These are phyloP conservation scores for Craniophora ligustri DNA, from an alignment of 2,888 invertebrate genomes.

Conservation along the genomic window DNA sequence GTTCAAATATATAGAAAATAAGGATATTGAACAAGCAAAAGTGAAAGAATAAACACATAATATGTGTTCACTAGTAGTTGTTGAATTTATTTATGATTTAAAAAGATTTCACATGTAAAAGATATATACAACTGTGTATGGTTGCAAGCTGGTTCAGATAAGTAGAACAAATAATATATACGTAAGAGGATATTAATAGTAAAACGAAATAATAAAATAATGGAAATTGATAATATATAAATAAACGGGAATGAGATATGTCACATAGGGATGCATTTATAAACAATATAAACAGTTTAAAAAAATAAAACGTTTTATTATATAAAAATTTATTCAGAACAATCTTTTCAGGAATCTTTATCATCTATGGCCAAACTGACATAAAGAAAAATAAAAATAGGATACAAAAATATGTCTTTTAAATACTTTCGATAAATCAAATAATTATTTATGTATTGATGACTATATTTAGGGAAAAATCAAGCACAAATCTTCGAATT, in stretches of 20 bases:
- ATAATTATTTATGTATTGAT: constrained; percentile 41
- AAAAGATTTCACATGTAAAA: constrained; percentile 65
- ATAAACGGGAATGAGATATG: neutral
- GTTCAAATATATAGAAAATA: constrained; percentile 79
- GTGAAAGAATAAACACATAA: constrained; percentile 65
- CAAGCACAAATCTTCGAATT: constrained; percentile 48
- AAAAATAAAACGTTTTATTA: constrained; percentile 67
- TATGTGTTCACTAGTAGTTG: constrained; percentile 60
- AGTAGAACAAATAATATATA: constrained; percentile 2
- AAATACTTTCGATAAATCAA: constrained; percentile 60
- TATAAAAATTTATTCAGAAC: constrained; percentile 81
- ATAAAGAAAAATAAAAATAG: constrained; percentile 70
- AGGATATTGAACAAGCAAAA: constrained; percentile 69
- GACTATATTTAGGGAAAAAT: constrained; percentile 47
- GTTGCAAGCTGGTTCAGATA: constrained; percentile 48
- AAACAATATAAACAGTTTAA: constrained; percentile 19
- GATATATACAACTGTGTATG: constrained; percentile 70
- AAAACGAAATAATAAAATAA: too few relatives aligned
- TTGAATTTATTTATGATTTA: constrained; percentile 27
- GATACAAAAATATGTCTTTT: constrained; percentile 85
- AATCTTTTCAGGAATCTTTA: constrained; percentile 68
- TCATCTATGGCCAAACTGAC: constrained; percentile 68
- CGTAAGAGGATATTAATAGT: too few relatives aligned
- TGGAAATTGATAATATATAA: too few relatives aligned
- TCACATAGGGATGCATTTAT: neutral